Evolutionary conservation across 2,797 vertebrate genomes (phyloP).

Genomic region (Spizella passerina): DNA sequence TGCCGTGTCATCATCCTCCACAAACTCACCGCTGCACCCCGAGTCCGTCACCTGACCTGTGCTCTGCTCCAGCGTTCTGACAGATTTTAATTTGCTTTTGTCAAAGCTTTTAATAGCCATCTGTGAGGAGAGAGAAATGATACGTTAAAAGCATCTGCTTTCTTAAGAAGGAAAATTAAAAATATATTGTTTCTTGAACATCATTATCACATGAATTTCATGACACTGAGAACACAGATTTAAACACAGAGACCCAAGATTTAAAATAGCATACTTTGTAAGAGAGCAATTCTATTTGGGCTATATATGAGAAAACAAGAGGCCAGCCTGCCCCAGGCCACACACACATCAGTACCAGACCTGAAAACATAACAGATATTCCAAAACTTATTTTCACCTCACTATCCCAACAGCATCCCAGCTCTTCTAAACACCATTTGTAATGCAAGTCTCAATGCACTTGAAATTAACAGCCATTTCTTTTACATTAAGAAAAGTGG

Average conservation of each 20-base stretch:
- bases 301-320: neutral
- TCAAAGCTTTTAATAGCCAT: conserved; percentile 66
- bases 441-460: neutral
- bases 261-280: neutral
- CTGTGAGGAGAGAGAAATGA: conserved; percentile 39
- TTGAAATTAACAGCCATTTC: neutral
- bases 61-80: neutral
- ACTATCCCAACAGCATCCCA: neutral
- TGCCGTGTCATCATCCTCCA: neutral
- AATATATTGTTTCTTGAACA: neutral
- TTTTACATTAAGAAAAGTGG: neutral
- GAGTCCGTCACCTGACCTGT: neutral
- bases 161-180: neutral
- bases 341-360: neutral
- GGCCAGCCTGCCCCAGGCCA: neutral
- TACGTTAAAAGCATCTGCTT: neutral
- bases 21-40: neutral
- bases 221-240: neutral
- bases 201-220: neutral
- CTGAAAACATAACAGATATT: neutral
- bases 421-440: neutral
- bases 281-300: neutral
- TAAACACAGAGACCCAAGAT: no score
- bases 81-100: conserved; percentile 43
- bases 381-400: neutral